Evolutionary conservation across 2,888 invertebrate species (phyloP), one percentile per base, ranked within the genome.

Genomic region (Rhingia rostrata): DNA sequence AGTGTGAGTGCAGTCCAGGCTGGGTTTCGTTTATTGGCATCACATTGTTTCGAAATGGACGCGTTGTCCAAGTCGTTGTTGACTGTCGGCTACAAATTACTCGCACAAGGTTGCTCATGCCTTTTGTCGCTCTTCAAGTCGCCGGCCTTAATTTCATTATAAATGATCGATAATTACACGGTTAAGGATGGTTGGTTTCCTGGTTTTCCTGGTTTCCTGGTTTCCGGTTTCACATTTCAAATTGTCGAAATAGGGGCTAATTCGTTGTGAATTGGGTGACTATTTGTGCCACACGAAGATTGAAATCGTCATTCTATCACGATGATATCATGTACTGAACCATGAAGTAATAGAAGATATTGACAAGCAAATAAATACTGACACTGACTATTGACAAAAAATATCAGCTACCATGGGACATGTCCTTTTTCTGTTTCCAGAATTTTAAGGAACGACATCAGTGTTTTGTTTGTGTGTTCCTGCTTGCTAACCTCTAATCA

Each of bases 81-180:
- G 49, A 54, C 10, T 53, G 54, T 51, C 49, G 54, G 49, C 35
- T 63, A 73, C 39, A 73, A 73, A 73, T 69, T 66, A 66, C 49
- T 56, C 54, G 37, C 61, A 54, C n/a, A 45, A 43, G 63, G 54
- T 32, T 54, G 45, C 6, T 43, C 32, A 10, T 39, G 32, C 35
- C 33, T 70, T 60, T 60, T 35, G 35, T 54, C 22, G 22, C 22
- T 22, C 43, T 54, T 56, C 45, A 45, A 45, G 54, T 64, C 39
- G 32, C 32, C 39, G 63, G 39, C 49, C 47, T 56, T 74, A 74
- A 74, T 74, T 74, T 56, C 39, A 74, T 58, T 58, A 56, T 56
- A 56, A 74, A 74, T 56, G 74, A 66, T 58, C 64, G 74, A 74
- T 74, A 74, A 66, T 74, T 41, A 49, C 56, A 49, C 47, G 74